Base-by-base conservation (phyloP, 2,113 vertebrate genomes). In the Notarius quadriscutis region DNA sequence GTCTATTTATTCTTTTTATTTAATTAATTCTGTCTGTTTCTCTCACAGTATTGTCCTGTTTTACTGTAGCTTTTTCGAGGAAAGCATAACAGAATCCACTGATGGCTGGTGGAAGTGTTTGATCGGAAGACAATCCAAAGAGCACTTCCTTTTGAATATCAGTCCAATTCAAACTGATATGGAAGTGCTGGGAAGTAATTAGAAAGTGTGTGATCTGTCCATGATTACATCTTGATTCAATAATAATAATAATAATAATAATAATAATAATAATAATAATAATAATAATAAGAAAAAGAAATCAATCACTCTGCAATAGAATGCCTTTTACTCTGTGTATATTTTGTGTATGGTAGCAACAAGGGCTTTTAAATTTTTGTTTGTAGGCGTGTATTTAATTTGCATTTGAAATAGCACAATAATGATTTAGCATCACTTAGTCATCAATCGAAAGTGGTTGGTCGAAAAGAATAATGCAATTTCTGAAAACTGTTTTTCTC, bases 91-190 rank as follows among this genome's bases (percentile, higher is more conserved):
- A 63, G 58, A 17, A 20, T 60, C 17, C 79, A 30, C 6, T 22
- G 53, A 50, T 58, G 27, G 30, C 30, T 63, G 22, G 57, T 82
- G 80, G 4, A 69, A 12, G n/a, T 5, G 10, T 71, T 51, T 30
- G 4, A 67, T 41, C 7, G n/a, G 41, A 25, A 41, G 30, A 14
- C 53, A 74, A 58, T 48, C 7, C 27, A 25, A 60, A 41, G 17
- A 17, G 17, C 30, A 71, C 30, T 74, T 74, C 69, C 55, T 17
- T 48, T 84, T 8, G 53, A 58, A 72, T 27, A 18, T 22, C 10
- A 22, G 41, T 58, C 25, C 55, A 79, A 89, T 60, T 18, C 62
- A 79, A 62, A 79, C 60, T 67, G 63, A 55, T 80, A 71, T 67
- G 51, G 7, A 62, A 83, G 50, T 62, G 86, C 72, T n/a, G 30